Base-by-base conservation (phyloP, 1,140 invertebrate species). In the Antheraea pernyi region DNA sequence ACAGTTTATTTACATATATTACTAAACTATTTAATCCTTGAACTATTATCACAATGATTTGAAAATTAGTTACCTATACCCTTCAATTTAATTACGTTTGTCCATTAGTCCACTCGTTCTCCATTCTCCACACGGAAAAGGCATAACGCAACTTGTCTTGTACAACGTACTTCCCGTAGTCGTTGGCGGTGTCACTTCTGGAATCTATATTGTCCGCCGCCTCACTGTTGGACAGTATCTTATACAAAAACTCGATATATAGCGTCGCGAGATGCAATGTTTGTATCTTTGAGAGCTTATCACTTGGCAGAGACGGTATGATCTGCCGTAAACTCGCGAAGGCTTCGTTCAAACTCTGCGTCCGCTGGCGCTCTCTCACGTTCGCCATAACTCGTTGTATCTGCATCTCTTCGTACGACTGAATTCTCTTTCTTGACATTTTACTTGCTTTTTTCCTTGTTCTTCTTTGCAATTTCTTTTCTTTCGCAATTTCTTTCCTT, bases 271-370 rank as follows among this genome's bases (percentile, higher is more conserved):
- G 92, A 83, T 98, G 98, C 0, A 99, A 93, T 0, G 99, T 99
- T 91, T 99, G 98, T 48, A 99, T 99, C 92, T 99, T 99, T 76
- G 97, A 98, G 10, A 99, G 93, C 91, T 99, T 99, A 88, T 99
- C 99, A 68, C 98, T 99, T 0, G 99, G 99, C 71, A 99, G 87
- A 0, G 99, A 99, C 0, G 99, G 99, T 75, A 99, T 99, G 75
- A 99, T 99, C 86, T 98, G 97, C 37, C 99, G 93, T 1, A 99
- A 93, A 46, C 96, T 95, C 0, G 97, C 95, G 92, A 99, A 99
- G 0, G 98, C 99, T 75, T 99, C 98, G 93, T 99, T 99, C 53
- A 99, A 93, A 72, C 96, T 98, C 87, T 99, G 98, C 0, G 99
- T 99, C n/a, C 99, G 93, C 86, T 99, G 98, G 13, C 99, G 93